Evolutionary conservation across 2,113 vertebrate genomes (phyloP).

Genomic region (Anseranas semipalmata): DNA sequence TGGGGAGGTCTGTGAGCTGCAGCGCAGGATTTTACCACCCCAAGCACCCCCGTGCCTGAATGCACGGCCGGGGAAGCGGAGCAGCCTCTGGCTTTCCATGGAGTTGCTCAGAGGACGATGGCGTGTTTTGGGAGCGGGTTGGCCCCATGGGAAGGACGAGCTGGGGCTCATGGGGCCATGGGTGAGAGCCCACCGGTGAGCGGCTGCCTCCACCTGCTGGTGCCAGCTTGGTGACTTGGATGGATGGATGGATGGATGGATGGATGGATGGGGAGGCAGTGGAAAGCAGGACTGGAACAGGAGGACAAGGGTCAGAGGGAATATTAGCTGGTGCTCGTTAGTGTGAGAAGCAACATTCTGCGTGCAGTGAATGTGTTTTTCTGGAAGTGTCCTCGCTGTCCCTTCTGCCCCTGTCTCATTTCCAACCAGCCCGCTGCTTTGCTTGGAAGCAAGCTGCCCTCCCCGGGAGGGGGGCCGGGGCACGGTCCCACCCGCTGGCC

Average conservation of each 20-base stretch:
- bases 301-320: not conserved
- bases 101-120: not conserved
- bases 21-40: not conserved
- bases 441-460: not conserved
- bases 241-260: too few relatives aligned
- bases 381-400: not conserved
- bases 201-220: too few relatives aligned
- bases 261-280: too few relatives aligned
- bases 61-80: not conserved
- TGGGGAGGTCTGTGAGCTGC: not conserved
- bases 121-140: too few relatives aligned
- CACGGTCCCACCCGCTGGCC: not conserved
- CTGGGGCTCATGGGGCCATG: too few relatives aligned
- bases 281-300: too few relatives aligned
- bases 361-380: not conserved
- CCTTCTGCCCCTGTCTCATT: not conserved
- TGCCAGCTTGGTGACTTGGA: too few relatives aligned
- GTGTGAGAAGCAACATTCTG: not conserved
- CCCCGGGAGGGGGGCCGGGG: not conserved
- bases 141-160: too few relatives aligned
- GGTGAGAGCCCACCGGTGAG: too few relatives aligned
- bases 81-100: not conserved
- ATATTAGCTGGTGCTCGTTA: accelerated
- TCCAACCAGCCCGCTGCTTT: not conserved
- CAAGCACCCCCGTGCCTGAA: not conserved